Evolutionary conservation across 2,888 invertebrate species (phyloP).

Genomic region (Nomada fabriciana): DNA sequence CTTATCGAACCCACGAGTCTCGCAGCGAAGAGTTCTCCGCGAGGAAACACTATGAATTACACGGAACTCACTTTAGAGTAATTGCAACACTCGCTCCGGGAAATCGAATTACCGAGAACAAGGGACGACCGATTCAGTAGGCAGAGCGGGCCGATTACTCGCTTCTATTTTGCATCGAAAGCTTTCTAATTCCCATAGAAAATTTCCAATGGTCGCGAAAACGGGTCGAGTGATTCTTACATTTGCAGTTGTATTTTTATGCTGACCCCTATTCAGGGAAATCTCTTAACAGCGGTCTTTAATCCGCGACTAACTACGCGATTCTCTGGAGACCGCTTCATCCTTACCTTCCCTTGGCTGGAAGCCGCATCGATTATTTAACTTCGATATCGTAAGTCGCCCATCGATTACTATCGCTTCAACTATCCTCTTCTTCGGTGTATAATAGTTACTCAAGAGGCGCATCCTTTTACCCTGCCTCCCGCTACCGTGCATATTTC

Average conservation of each 20-base stretch:
- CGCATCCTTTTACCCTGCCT: background rate
- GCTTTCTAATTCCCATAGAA: slow-evolving; percentile 5
- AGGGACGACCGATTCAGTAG: background rate
- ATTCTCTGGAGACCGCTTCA: slow-evolving; percentile 27
- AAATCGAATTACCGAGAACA: background rate
- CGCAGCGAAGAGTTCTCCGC: background rate
- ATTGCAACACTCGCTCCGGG: background rate
- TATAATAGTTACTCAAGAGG: slow-evolving; percentile 14
- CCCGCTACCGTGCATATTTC: background rate
- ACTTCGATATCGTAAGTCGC: slow-evolving; percentile 41
- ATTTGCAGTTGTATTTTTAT: slow-evolving; percentile 33
- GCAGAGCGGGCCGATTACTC: too few species aligned
- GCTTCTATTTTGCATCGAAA: background rate
- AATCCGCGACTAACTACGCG: slow-evolving; percentile 33
- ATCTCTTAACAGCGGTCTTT: slow-evolving; percentile 36
- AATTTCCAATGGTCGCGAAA: slow-evolving; percentile 14
- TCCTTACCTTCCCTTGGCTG: slow-evolving; percentile 4
- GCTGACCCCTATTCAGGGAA: slow-evolving; percentile 34
- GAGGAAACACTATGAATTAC: slow-evolving; percentile 1
- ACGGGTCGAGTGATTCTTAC: slow-evolving; percentile 26
- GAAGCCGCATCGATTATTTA: slow-evolving; percentile 36
- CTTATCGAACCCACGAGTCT: background rate
- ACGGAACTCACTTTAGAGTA: slow-evolving; percentile 1
- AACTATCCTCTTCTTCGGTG: background rate
- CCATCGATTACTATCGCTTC: slow-evolving; percentile 37